Evolutionary conservation across 1,140 invertebrate species (phyloP), one percentile per base, ranked within the genome.

Genomic region (Pygmarrhopalites habei): DNA sequence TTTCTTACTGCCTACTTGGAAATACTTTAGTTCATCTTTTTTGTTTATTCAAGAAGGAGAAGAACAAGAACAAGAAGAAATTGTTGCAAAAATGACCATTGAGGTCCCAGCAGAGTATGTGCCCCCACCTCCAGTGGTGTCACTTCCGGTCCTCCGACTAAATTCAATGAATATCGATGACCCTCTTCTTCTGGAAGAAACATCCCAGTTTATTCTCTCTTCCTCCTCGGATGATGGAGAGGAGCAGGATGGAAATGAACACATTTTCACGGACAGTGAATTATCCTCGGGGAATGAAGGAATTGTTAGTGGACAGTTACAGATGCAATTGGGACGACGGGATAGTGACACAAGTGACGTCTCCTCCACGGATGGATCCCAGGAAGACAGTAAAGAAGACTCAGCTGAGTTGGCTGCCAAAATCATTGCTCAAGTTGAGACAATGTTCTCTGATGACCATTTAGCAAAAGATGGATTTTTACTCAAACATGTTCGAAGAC

Each of bases 401-500:
- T 1, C 14, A 7, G 29, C 46, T 19, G 87, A 90, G 69, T 74
- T 88, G 23, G 82, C 86, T 1, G 81, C 85, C 26, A 83, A 85
- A 67, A 90, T 92, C 62, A 83, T 89, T 41, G 80, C 85, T 41
- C 88, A 92, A 74, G 90, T 93, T 7, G 90, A 93, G 77, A 93
- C 89, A 74, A 95, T 95, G 76, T 95, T 97, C 75, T 92, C 90
- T 60, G 92, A 96, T 75, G 89, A 87, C 19, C 94, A 93, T 74
- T 92, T 97, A 62, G 84, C 90, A 1, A 95, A 95, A 76, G 92
- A 97, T 74, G 91, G 92, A 1, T 97, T 97, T 76, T 78, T 97
- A 4, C 75, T 96, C 35, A 97, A 96, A 75, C 92, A 96, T 75
- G 92, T 96, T 2, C 84, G 90, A 32, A 81, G 92, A 25, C 95